Conservation (phyloP, 1,140 invertebrate species). For the Luehdorfia chinensis region DNA sequence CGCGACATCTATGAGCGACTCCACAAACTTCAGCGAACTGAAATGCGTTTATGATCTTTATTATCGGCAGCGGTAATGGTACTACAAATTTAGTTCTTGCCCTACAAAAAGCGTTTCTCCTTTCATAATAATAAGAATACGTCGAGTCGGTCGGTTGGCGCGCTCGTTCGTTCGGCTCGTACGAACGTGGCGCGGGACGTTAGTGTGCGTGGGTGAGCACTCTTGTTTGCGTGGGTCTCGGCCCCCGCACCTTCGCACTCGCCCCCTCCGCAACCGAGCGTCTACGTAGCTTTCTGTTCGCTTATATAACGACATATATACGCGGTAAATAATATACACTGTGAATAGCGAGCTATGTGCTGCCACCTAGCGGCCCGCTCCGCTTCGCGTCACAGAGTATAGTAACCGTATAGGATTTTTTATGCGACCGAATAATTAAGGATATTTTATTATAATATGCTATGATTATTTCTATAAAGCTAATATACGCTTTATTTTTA, state of each 20-base stretch:
- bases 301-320: constrained; percentile 74
- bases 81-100: constrained; percentile 76
- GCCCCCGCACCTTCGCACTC: constrained; percentile 18
- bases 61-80: constrained; percentile 68
- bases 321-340: constrained; percentile 70
- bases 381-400: constrained; percentile 52
- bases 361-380: constrained; percentile 69
- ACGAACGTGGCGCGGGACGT: constrained; percentile 38
- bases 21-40: constrained; percentile 67
- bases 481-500: constrained; percentile 3
- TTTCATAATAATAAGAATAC: constrained; percentile 77
- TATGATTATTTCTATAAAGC: not conserved
- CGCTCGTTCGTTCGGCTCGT: constrained; percentile 55
- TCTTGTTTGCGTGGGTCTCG: constrained; percentile 26
- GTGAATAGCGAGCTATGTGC: constrained; percentile 70
- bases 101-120: constrained; percentile 77
- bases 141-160: constrained; percentile 65
- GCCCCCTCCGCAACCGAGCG: constrained; percentile 39
- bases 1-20: constrained; percentile 71
- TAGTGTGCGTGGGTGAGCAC: constrained; percentile 48
- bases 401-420: constrained; percentile 33
- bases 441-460: constrained; percentile 20
- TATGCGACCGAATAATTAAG: constrained; percentile 41
- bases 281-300: constrained; percentile 72
- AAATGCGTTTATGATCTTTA: constrained; percentile 75